Conservation (phyloP, 2,797 vertebrate species). For the Trachops cirrhosus region DNA sequence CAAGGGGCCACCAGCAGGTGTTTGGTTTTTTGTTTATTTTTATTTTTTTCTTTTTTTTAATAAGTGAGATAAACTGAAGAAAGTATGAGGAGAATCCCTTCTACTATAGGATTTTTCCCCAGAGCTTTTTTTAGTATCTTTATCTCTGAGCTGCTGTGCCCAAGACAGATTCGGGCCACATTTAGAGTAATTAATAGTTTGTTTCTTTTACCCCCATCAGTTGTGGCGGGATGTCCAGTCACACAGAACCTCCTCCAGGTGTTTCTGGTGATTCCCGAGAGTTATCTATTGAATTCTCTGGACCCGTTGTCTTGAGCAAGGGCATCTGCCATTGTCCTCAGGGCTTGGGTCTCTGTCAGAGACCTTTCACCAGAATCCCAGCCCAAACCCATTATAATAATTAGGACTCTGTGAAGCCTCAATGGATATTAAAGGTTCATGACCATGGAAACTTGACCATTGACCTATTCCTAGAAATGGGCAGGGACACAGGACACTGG, state of each 20-base stretch:
- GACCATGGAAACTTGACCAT: not conserved
- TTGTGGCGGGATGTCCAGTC: not conserved
- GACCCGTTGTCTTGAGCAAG: not conserved
- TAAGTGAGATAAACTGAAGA: not conserved
- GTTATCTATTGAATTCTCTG: not conserved
- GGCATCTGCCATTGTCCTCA: not conserved
- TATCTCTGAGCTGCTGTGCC: not conserved
- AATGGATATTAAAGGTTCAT: not conserved
- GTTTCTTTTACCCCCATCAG: not conserved
- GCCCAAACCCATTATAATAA: not conserved
- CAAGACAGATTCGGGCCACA: not conserved
- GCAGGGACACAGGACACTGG: not conserved
- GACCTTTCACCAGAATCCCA: not conserved
- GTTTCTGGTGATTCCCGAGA: not conserved
- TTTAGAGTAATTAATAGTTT: not conserved
- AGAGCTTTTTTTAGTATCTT: not conserved
- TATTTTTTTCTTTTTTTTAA: not conserved
- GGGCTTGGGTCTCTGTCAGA: not conserved
- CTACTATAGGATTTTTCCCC: not conserved
- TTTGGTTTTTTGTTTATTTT: not conserved
- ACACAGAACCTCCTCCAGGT: not conserved
- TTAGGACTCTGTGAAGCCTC: not conserved
- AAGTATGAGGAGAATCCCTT: not conserved
- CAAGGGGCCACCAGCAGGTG: not conserved
- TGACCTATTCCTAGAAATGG: not conserved